Evolutionary conservation across 2,797 vertebrate genomes (phyloP).

Genomic region (Chelon labrosus): DNA sequence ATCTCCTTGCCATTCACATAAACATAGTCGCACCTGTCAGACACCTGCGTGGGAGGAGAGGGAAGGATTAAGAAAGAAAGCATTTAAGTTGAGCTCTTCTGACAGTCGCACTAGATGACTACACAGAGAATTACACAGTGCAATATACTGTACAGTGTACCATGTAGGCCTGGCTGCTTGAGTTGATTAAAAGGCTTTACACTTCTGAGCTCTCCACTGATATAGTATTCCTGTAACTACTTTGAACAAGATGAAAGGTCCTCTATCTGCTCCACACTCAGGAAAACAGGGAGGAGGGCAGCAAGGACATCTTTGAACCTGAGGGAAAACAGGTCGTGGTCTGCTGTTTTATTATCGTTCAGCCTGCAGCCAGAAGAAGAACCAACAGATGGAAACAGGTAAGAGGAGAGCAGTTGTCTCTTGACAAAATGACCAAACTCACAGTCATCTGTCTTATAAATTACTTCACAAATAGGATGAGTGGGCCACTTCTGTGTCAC

Average conservation of each 20-base stretch:
- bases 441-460: constrained; percentile 73
- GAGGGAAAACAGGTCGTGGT: constrained; percentile 53
- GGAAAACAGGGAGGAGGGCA: constrained; percentile 45
- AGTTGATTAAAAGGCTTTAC: constrained; percentile 67
- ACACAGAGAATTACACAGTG: constrained; percentile 47
- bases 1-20: constrained; percentile 96
- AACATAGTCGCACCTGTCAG: constrained; percentile 93
- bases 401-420: constrained; percentile 51
- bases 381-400: constrained; percentile 58
- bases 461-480: constrained; percentile 54
- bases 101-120: constrained; percentile 42
- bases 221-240: constrained; percentile 57
- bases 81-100: constrained; percentile 37
- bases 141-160: constrained; percentile 21
- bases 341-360: constrained; percentile 58
- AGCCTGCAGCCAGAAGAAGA: constrained; percentile 54
- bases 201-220: constrained; percentile 49
- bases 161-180: constrained; percentile 28
- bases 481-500: constrained; percentile 43
- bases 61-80: constrained; percentile 48
- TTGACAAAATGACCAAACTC: constrained; percentile 64
- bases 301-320: constrained; percentile 70
- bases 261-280: constrained; percentile 50
- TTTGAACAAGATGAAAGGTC: constrained; percentile 78
- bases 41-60: constrained; percentile 87